These are phyloP conservation scores for Eucidaris tribuloides DNA, from an alignment of 35 echinoderm and acorn worm genomes.

Conservation along the genomic window DNA sequence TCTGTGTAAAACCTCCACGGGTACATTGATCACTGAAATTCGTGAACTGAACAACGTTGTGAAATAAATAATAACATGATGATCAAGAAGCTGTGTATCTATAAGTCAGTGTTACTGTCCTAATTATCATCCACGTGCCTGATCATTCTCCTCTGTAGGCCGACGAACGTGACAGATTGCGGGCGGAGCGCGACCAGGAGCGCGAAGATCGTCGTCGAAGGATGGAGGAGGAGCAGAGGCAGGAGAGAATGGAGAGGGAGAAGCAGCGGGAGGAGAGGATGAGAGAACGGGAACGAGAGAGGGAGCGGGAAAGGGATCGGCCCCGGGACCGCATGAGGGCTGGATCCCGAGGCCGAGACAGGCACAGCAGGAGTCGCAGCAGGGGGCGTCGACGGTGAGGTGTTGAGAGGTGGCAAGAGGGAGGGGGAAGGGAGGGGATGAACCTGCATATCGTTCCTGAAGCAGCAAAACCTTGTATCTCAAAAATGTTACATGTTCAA, in stretches of 20 bases:
- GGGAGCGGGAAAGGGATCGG: background rate
- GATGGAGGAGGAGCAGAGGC: background rate
- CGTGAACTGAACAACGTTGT: background rate
- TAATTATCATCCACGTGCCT: no score
- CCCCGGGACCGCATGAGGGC: background rate
- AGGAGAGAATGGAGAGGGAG: background rate
- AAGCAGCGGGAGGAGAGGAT: background rate
- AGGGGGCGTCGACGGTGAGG: background rate
- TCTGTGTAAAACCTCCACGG: background rate
- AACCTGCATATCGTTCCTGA: no score
- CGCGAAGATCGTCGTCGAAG: background rate
- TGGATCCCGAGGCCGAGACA: background rate
- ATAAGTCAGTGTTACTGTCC: background rate
- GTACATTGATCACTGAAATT: background rate
- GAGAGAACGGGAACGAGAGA: background rate
- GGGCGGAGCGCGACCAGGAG: background rate
- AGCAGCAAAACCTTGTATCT: no score
- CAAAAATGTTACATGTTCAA: no score
- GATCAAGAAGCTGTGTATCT: background rate
- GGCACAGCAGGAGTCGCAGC: constrained; percentile 9
- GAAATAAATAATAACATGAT: background rate
- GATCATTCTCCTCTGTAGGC: no score
- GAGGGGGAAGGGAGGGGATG: no score
- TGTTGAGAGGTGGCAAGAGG: no score
- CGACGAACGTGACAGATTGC: background rate